Evolutionary conservation across 2,797 vertebrate genomes (phyloP), one percentile per base, ranked within the genome.

Genomic region (Epinephelus malabaricus): DNA sequence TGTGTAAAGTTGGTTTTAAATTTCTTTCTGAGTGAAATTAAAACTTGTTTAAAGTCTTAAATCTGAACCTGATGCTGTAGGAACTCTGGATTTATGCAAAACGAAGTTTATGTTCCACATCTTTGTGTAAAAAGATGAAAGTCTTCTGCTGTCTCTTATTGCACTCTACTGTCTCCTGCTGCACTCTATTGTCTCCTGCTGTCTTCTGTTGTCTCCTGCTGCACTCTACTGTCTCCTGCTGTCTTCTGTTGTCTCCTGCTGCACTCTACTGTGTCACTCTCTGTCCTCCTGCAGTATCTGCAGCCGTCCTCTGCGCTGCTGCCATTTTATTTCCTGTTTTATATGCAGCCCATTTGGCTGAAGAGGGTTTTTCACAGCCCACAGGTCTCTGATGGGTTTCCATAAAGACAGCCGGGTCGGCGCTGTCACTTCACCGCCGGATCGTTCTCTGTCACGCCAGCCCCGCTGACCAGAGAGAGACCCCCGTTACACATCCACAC

Each of bases 291-390:
- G 40, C 66, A 61, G 67, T 59, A 6, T 74, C 66, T 50, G 59
- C 74, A 3, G 56, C 27, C 54, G 63, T 78, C 73, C 80, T 88
- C 84, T 82, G 14, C 15, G 69, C 15, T 34, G 72, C 76, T 19
- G 66, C 49, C 2, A 25, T 76, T 84, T 89, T 84, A 88, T 87
- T 72, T 81, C 87, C 87, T 88, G 77, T 87, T 93, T 91, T 90
- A 83, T 89, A 78, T 90, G 72, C 89, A 79, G 78, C 81, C 76
- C 84, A 84, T 89, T 88, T 78, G 84, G 78, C 78, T 81, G 86
- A 84, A 86, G 79, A 86, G 80, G 79, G 70, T 88, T 83, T 89
- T 87, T 92, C 89, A 93, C 90, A 89, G 87, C 87, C 88, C 84
- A 84, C 83, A 56, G 81, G 86, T 89, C 85, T 86, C 89, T 92